These are phyloP conservation scores for Gephyroberyx darwinii DNA, from an alignment of 2,797 vertebrate species.

Conservation along the genomic window DNA sequence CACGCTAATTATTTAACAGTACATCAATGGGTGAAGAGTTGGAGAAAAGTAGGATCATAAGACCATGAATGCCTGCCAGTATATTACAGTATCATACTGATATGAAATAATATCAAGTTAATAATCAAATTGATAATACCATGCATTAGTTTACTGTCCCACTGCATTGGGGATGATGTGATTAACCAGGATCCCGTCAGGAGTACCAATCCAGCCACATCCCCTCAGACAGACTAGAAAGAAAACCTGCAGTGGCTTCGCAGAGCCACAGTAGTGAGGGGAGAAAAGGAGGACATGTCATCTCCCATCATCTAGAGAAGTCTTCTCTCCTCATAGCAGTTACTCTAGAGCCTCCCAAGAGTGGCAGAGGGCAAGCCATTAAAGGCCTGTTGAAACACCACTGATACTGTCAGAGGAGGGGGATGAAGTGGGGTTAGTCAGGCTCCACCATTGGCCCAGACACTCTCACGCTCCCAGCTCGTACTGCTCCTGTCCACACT, in stretches of 20 bases:
- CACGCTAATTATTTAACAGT: neutral
- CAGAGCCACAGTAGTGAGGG: neutral
- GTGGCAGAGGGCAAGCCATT: slow-evolving; percentile 67
- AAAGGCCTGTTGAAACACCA: slow-evolving; percentile 74
- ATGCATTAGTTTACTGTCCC: neutral
- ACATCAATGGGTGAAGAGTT: neutral
- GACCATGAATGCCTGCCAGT: neutral
- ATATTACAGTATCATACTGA: neutral
- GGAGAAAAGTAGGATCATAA: neutral
- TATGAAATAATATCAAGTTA: no score
- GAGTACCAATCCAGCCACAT: neutral
- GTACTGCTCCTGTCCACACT: slow-evolving; percentile 14
- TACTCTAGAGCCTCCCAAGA: slow-evolving; percentile 71
- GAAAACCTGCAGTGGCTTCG: neutral
- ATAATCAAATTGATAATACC: neutral
- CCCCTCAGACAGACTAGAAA: neutral
- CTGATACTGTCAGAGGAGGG: slow-evolving; percentile 65
- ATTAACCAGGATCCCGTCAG: neutral
- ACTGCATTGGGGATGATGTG: neutral
- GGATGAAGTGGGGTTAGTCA: slow-evolving; percentile 31
- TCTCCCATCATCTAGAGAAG: slow-evolving; percentile 68
- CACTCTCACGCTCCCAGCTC: slow-evolving; percentile 7
- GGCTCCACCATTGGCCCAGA: slow-evolving; percentile 27
- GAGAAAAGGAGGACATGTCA: slow-evolving; percentile 75
- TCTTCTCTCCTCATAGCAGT: slow-evolving; percentile 56